Conservation (phyloP, 2,888 invertebrate species). For the Napeogenes sylphis region DNA sequence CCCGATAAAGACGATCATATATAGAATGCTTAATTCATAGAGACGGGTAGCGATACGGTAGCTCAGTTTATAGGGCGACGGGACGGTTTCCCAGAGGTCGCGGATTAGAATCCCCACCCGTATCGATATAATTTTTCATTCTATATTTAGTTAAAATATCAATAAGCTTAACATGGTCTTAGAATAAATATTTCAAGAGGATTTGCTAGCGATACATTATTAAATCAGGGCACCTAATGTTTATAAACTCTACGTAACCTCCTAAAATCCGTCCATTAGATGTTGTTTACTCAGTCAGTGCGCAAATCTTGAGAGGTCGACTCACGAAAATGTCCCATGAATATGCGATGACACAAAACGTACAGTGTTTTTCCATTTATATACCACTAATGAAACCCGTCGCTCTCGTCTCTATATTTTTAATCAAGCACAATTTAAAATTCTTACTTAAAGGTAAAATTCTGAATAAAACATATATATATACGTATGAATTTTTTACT, state of each 20-base stretch:
- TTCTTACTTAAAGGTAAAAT: constrained; percentile 22
- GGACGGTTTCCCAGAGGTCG: no score
- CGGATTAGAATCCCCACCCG: no score
- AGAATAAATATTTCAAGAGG: background rate
- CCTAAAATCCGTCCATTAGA: constrained; percentile 71
- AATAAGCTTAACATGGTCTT: no score
- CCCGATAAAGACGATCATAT: no score
- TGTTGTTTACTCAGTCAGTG: constrained; percentile 72
- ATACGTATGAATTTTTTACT: no score
- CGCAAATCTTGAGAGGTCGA: constrained; percentile 75
- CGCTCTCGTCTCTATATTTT: constrained; percentile 65
- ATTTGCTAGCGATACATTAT: constrained; percentile 43
- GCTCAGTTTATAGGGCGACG: no score
- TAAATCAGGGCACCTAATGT: constrained; percentile 54
- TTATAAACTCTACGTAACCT: constrained; percentile 65
- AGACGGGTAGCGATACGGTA: no score
- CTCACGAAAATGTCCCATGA: constrained; percentile 76
- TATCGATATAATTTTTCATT: no score
- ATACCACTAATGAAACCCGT: constrained; percentile 70
- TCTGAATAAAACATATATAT: background rate
- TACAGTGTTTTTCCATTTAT: constrained; percentile 77
- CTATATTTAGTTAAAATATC: no score
- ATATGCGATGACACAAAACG: constrained; percentile 77
- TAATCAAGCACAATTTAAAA: constrained; percentile 54
- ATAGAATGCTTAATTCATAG: no score